phyloP scores from a whole-genome alignment of 2,113 vertebrate species.

The Cyphomyrus discorhynchus region DNA sequence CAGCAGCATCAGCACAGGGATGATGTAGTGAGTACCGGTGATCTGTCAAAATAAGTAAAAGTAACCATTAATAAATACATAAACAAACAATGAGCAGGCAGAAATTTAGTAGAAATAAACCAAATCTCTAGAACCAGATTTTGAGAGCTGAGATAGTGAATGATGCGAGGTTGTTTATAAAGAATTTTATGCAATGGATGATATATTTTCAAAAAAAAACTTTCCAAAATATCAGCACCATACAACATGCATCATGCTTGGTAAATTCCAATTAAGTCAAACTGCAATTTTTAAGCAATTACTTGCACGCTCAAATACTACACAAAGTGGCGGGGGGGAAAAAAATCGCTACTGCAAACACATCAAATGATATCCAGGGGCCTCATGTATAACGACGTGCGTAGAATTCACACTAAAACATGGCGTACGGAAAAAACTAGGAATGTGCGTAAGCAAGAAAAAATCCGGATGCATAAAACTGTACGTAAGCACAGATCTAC shows the following conservation, averaged over 20 bases:
- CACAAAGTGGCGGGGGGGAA: neutral
- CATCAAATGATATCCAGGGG: neutral
- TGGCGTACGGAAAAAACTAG: no score
- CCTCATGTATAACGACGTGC: no score
- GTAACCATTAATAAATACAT: neutral
- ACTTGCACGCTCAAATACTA: neutral
- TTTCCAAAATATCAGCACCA: neutral
- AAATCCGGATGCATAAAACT: no score
- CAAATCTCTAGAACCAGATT: neutral
- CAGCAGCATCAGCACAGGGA: constrained; percentile 70
- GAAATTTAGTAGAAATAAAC: neutral
- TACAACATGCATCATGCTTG: neutral
- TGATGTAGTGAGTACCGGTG: constrained; percentile 66
- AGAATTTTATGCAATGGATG: neutral
- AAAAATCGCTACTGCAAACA: neutral
- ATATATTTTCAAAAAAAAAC: neutral
- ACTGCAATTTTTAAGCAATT: neutral
- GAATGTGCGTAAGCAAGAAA: no score
- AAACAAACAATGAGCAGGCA: constrained; percentile 20
- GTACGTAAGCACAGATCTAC: no score
- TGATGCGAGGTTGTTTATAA: neutral
- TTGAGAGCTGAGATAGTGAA: neutral
- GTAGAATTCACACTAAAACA: no score
- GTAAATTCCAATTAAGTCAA: neutral
- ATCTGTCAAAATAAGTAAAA: constrained; percentile 66